phyloP scores from a whole-genome alignment of 2,797 vertebrate genomes.

The Fistularia tabacaria region DNA sequence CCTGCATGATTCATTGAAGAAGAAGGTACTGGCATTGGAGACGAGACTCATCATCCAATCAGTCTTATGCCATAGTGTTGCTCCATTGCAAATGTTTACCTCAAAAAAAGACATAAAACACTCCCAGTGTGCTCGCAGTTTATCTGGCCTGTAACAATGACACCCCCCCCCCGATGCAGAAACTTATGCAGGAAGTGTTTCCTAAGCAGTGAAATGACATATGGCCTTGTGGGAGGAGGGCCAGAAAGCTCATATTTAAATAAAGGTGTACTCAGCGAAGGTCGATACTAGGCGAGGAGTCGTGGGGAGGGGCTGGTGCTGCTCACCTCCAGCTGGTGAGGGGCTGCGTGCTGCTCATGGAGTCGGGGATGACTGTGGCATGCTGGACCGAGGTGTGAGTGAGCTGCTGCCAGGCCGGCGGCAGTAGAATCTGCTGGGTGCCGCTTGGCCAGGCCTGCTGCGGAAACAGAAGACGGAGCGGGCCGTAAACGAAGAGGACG shows the following conservation, averaged over 20 bases:
- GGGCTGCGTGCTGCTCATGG: conserved; percentile 90
- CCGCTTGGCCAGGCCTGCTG: conserved; percentile 98
- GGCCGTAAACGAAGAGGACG: conserved; percentile 6
- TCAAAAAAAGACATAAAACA: conserved; percentile 29
- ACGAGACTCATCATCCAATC: conserved; percentile 34
- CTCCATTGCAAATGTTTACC: neutral
- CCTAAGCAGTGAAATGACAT: conserved; percentile 9
- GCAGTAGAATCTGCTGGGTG: conserved; percentile 96
- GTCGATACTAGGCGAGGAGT: neutral
- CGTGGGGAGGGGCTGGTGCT: conserved; percentile 2
- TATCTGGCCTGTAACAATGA: neutral
- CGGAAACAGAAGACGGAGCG: conserved; percentile 17
- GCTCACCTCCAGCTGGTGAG: conserved; percentile 95
- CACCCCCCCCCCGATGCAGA: too few species aligned
- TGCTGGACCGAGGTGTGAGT: conserved; percentile 97
- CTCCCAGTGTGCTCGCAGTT: conserved; percentile 3
- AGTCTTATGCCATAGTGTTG: conserved; percentile 20
- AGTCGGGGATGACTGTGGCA: conserved; percentile 90
- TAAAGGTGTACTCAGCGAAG: conserved; percentile 1
- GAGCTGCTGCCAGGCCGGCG: conserved; percentile 97
- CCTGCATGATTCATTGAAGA: conserved; percentile 37
- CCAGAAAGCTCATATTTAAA: conserved; percentile 2
- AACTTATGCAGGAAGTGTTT: conserved; percentile 4
- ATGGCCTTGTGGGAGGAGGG: neutral
- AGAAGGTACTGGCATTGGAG: conserved; percentile 44